Conservation (phyloP, 2,888 invertebrate genomes). For the Perizoma flavofasciatum region DNA sequence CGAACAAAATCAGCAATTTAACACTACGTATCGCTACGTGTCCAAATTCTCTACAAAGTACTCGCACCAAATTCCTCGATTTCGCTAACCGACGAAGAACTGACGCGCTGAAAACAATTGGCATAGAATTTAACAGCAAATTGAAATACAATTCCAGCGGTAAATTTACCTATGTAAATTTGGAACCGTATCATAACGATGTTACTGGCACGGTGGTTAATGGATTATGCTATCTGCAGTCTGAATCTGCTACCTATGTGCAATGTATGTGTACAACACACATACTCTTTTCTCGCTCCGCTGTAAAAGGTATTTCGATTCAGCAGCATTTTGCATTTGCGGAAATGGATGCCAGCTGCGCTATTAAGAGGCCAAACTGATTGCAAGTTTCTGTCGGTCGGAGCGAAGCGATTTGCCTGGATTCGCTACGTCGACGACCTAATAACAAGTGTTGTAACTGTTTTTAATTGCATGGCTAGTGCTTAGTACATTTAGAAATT, state of each 20-base stretch:
- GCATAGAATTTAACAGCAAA: conserved; percentile 64
- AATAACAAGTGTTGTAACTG: not conserved
- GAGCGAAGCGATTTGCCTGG: conserved; percentile 4
- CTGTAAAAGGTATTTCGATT: conserved; percentile 49
- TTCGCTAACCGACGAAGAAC: conserved; percentile 1
- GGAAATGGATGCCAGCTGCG: conserved; percentile 49
- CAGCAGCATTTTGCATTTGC: conserved; percentile 48
- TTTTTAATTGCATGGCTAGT: too few relatives aligned
- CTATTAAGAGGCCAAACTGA: conserved; percentile 34
- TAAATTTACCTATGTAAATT: conserved; percentile 75
- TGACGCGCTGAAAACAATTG: conserved; percentile 42
- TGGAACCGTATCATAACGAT: conserved; percentile 62
- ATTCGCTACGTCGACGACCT: conserved; percentile 14
- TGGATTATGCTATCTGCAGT: conserved; percentile 61
- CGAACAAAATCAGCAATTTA: too few relatives aligned
- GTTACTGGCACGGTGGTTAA: conserved; percentile 62
- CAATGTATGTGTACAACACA: not conserved
- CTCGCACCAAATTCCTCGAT: too few relatives aligned
- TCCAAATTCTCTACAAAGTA: too few relatives aligned
- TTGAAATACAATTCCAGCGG: conserved; percentile 60
- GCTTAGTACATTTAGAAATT: not conserved
- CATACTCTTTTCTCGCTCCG: too few relatives aligned
- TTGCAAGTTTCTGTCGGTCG: conserved; percentile 32
- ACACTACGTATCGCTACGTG: too few relatives aligned
- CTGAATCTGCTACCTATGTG: conserved; percentile 43